Base-by-base conservation (phyloP, 2,797 vertebrate species). In the Hylomyscus alleni region DNA sequence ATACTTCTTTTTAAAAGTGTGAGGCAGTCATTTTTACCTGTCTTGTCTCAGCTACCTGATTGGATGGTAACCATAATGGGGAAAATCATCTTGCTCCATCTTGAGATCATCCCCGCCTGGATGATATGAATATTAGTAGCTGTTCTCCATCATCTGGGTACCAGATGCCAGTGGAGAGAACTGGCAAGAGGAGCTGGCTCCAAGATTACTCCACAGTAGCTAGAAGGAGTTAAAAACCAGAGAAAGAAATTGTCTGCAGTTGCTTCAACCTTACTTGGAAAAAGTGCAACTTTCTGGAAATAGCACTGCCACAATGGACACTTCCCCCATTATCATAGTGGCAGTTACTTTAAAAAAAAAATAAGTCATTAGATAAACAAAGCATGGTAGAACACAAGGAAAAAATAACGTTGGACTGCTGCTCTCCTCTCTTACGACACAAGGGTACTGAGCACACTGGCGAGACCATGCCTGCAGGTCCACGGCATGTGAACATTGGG, bases 361-460 rank as follows among this genome's bases (percentile, higher is more conserved):
- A 31, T 26, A 89, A 7, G 80, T 20, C 29, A 87, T 56, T 56
- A 73, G 3, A 17, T 47, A 89, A 5, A 86, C 20, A 69, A 47
- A 58, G 29, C 40, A 76, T 96, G 80, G 89, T 94, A 3, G 31
- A 67, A 52, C 15, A 9, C 62, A n/a, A 85, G 44, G 40, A n/a
- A 69, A 44, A 69, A 52, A 5, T 69, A 10, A 52, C n/a, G 7
- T n/a, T 69, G 62, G 29, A n/a, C 12, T 4, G 50, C 10, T n/a
- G 17, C 6, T 69, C 6, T 67, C 10, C 19, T 85, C 40, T 50
- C 19, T 52, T 50, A 50, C 8, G 44, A 9, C 5, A 58, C 88
- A 96, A 97, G 81, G 34, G 56, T 60, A 34, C 75, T 96, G 83
- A 97, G 67, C 77, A 88, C 85, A 89, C 75, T 93, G 84, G 94